Conservation (phyloP, 2,113 vertebrate genomes). For the Procavia capensis region DNA sequence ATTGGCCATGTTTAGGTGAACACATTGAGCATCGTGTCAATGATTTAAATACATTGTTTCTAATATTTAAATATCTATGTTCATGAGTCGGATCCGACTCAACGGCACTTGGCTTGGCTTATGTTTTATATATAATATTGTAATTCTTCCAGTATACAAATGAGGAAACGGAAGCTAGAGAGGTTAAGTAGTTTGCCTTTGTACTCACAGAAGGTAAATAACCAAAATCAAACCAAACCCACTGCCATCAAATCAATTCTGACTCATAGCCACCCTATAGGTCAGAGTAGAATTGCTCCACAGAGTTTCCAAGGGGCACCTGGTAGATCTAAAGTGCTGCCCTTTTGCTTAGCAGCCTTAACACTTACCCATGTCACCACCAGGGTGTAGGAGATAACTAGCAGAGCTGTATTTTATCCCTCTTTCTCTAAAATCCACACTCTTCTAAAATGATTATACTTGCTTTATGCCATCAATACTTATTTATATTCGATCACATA, state of each 20-base stretch:
- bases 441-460: background rate
- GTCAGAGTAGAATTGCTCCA: too few relatives aligned
- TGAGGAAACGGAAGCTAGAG: background rate
- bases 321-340: too few relatives aligned
- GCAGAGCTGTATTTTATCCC: background rate
- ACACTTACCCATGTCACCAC: too few relatives aligned
- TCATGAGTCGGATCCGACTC: too few relatives aligned
- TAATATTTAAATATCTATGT: slow-evolving; percentile 39
- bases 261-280: too few relatives aligned
- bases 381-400: background rate
- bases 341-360: too few relatives aligned
- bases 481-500: slow-evolving; percentile 19
- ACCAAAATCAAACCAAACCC: too few relatives aligned
- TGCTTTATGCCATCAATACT: background rate
- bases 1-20: background rate
- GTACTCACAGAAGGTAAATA: background rate
- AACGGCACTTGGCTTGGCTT: too few relatives aligned
- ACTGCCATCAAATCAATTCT: too few relatives aligned
- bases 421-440: slow-evolving; percentile 12
- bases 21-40: background rate
- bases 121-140: background rate
- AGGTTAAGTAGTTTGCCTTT: background rate
- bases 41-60: background rate
- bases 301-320: too few relatives aligned
- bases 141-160: slow-evolving; percentile 7